Evolutionary conservation across 2,888 invertebrate genomes (phyloP).

Genomic region (Pardosa pseudoannulata): DNA sequence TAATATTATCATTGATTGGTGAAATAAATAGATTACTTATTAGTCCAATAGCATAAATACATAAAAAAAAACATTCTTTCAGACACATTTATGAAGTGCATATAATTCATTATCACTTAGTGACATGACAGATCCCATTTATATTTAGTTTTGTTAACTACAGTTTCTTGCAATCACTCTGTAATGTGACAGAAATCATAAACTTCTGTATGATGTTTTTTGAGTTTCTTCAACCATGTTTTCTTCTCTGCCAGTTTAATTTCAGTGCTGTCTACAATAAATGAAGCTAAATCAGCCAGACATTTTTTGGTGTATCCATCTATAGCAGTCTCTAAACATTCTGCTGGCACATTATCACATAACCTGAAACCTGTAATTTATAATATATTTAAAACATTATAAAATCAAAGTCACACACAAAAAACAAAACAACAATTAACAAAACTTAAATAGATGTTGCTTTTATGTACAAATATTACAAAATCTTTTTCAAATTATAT

Average conservation of each 20-base stretch:
- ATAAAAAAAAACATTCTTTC: no score
- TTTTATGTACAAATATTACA: no score
- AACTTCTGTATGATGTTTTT: constrained; percentile 47
- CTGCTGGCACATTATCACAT: constrained; percentile 18
- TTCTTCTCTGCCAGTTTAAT: constrained; percentile 62
- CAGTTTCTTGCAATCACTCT: no score
- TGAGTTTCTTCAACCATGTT: constrained; percentile 57
- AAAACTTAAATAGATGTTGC: not conserved
- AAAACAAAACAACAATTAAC: not conserved
- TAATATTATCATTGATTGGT: no score
- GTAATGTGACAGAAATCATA: constrained; percentile 41
- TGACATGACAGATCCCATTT: constrained; percentile 39
- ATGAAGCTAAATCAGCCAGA: constrained; percentile 34
- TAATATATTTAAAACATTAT: not conserved
- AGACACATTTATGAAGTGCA: not conserved
- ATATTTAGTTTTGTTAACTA: no score
- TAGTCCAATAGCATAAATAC: no score
- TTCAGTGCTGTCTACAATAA: constrained; percentile 49
- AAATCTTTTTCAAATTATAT: no score
- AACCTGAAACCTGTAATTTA: constrained; percentile 28
- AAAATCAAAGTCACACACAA: not conserved
- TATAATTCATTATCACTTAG: constrained; percentile 18
- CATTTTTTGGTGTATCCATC: constrained; percentile 26
- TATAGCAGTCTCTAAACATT: constrained; percentile 19
- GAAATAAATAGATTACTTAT: no score